Evolutionary conservation across 2,797 vertebrate genomes (phyloP).

Genomic region (Alcedo quadribrachys): DNA sequence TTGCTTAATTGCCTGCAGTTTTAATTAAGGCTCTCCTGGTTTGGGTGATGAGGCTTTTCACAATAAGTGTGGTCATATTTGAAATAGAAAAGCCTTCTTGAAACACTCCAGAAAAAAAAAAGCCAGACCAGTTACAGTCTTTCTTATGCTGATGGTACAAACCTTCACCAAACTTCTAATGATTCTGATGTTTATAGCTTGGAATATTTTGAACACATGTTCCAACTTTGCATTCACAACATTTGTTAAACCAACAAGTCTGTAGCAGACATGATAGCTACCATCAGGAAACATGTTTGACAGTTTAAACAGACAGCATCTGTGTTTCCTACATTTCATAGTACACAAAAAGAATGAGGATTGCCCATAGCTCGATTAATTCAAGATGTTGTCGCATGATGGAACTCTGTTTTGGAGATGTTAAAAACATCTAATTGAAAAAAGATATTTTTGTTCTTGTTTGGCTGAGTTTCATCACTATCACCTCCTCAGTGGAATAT

Average conservation of each 20-base stretch:
- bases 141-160: background rate
- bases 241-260: slow-evolving; percentile 59
- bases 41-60: background rate
- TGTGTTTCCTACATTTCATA: slow-evolving; percentile 55
- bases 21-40: background rate
- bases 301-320: slow-evolving; percentile 69
- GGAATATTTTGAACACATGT: slow-evolving; percentile 55
- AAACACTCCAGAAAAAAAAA: background rate
- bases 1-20: background rate
- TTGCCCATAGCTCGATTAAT: slow-evolving; percentile 36
- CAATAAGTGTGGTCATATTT: background rate
- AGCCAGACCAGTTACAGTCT: background rate
- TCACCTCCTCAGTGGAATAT: slow-evolving; percentile 16
- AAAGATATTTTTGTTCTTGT: slow-evolving; percentile 40
- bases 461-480: slow-evolving; percentile 30
- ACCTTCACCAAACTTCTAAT: background rate
- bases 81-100: background rate
- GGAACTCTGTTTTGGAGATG: slow-evolving; percentile 33
- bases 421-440: slow-evolving; percentile 27
- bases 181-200: slow-evolving; percentile 11
- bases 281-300: slow-evolving; percentile 72
- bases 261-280: slow-evolving; percentile 57
- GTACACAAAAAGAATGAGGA: slow-evolving; percentile 18
- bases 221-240: slow-evolving; percentile 52
- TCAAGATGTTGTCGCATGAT: slow-evolving; percentile 53